A percentile compares a stretch with the other conserved stretches of the same genome.
Conservation (phyloP, 2,888 invertebrate genomes). For the Netelia melanura region DNA sequence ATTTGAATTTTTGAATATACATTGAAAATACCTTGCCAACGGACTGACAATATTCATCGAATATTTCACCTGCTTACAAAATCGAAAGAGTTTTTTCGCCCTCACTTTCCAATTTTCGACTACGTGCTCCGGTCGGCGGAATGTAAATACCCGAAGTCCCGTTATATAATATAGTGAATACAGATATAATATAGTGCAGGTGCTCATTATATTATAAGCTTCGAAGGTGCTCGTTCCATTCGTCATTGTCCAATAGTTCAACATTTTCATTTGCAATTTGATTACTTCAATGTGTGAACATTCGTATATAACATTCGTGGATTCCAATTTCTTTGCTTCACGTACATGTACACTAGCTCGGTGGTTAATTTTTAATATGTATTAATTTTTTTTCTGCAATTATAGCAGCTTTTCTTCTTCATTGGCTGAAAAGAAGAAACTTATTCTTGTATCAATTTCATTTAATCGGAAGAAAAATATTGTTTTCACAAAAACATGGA, state of each 20-base stretch:
- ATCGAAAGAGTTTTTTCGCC: not conserved
- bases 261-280: not conserved
- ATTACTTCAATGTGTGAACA: not conserved
- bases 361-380: no score
- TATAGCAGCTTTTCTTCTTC: no score
- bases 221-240: constrained; percentile 1
- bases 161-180: not conserved
- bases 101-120: not conserved
- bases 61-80: not conserved
- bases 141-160: not conserved
- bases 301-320: not conserved
- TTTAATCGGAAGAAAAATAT: no score
- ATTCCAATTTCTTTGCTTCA: not conserved
- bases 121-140: not conserved
- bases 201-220: constrained; percentile 6
- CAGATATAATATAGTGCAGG: constrained; percentile 1
- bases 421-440: not conserved
- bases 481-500: no score
- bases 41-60: not conserved
- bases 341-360: not conserved
- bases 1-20: no score
- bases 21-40: not conserved
- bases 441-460: not conserved
- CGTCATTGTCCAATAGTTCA: not conserved
- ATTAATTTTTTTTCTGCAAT: not conserved